phyloP scores from a whole-genome alignment of 2,888 invertebrate genomes.

The Meiosimyza decipiens region DNA sequence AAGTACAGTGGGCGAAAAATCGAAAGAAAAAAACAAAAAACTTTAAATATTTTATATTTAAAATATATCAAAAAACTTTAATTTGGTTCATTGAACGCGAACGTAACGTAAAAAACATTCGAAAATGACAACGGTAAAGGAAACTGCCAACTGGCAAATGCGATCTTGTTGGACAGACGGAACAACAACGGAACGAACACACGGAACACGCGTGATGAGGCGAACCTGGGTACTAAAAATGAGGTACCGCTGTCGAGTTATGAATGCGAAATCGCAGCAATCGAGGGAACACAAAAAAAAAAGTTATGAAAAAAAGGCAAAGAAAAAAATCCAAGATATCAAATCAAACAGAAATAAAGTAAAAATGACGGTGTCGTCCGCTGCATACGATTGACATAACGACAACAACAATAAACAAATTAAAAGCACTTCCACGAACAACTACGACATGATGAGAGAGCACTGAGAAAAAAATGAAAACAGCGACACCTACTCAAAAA shows the following conservation, averaged over 20 bases:
- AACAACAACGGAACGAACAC: not conserved
- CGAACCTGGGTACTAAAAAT: constrained; percentile 17
- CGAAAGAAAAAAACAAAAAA: too few relatives aligned
- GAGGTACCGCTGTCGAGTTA: not conserved
- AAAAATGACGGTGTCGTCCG: constrained; percentile 9
- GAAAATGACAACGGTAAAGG: too few relatives aligned
- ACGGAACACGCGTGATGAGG: constrained; percentile 23
- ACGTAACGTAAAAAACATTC: not conserved
- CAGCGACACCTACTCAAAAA: constrained; percentile 20
- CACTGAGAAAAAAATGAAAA: not conserved
- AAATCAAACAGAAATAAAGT: constrained; percentile 14
- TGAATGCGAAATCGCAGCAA: not conserved
- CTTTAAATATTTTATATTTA: too few relatives aligned
- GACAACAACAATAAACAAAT: constrained; percentile 8
- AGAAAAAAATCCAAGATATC: not conserved
- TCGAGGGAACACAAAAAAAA: not conserved
- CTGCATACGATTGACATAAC: not conserved
- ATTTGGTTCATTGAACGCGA: constrained; percentile 21
- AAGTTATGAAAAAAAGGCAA: not conserved
- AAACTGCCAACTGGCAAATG: too few relatives aligned
- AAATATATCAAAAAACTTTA: not conserved
- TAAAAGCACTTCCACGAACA: not conserved
- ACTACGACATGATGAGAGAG: too few relatives aligned
- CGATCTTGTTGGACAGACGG: constrained; percentile 7
- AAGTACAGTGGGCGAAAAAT: not conserved